Conservation (phyloP, 2,113 vertebrate genomes). For the Silurus asotus region DNA sequence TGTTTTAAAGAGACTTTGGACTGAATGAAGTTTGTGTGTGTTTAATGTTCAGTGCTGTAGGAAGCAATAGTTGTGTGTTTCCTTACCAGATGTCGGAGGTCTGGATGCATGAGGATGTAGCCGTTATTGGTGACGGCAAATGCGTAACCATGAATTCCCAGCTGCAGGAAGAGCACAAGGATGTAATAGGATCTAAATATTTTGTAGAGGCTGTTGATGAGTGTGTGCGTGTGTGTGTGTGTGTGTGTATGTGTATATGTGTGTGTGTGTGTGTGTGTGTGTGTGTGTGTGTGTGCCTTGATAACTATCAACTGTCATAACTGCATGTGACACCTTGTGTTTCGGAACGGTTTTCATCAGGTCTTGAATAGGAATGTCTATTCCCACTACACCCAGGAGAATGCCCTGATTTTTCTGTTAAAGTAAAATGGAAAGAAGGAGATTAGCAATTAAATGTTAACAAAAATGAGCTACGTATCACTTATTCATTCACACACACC, state of each 20-base stretch:
- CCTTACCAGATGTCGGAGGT: slow-evolving; percentile 94
- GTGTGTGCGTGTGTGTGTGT: background rate
- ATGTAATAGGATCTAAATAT: background rate
- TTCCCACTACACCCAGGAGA: slow-evolving; percentile 96
- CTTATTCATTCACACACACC: background rate
- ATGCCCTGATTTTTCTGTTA: slow-evolving; percentile 92
- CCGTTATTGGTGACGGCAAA: slow-evolving; percentile 99
- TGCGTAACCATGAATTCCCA: slow-evolving; percentile 95
- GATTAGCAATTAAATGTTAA: background rate
- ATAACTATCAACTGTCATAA: background rate
- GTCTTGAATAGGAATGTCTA: slow-evolving; percentile 97
- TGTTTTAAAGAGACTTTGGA: background rate
- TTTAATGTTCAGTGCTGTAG: background rate
- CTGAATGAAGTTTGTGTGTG: background rate
- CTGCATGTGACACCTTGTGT: slow-evolving; percentile 83
- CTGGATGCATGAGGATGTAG: slow-evolving; percentile 95
- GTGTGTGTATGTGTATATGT: background rate
- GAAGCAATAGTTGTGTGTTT: background rate
- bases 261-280: background rate
- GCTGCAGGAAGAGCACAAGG: slow-evolving; percentile 68
- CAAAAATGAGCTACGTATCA: background rate
- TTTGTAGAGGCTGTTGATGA: background rate
- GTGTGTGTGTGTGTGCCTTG: background rate
- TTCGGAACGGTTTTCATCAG: slow-evolving; percentile 96
- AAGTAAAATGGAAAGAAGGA: slow-evolving; percentile 35